Evolutionary conservation across 2,797 vertebrate genomes (phyloP).

Genomic region (Alca torda): DNA sequence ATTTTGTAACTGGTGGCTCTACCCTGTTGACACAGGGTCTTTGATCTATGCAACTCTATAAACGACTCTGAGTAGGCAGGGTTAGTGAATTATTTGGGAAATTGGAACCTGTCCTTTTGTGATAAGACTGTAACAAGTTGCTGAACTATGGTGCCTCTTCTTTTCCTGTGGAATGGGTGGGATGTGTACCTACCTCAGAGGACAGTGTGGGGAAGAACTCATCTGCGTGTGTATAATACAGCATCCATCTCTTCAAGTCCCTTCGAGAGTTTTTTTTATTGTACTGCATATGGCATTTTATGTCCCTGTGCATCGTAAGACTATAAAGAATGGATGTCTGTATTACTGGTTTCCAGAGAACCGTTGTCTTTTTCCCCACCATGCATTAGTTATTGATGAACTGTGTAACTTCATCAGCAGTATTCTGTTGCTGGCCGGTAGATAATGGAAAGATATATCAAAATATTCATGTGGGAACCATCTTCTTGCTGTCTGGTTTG

Average conservation of each 20-base stretch:
- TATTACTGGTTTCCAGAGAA: background rate
- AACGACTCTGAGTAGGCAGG: background rate
- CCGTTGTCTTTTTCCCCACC: background rate
- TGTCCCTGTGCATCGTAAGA: background rate
- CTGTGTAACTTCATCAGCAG: background rate
- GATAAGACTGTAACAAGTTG: background rate
- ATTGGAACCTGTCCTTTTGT: background rate
- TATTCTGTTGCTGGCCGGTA: constrained; percentile 3
- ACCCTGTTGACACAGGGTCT: background rate
- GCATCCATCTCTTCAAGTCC: background rate
- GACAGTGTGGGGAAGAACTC: background rate
- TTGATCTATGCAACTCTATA: background rate
- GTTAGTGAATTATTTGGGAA: background rate
- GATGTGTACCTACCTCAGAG: background rate
- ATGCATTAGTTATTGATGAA: constrained; percentile 13
- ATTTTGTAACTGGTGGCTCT: background rate
- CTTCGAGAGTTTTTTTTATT: background rate
- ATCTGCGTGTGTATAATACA: accelerated
- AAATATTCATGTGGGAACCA: background rate
- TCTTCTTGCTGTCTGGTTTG: background rate
- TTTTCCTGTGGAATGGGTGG: background rate
- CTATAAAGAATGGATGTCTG: background rate
- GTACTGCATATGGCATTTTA: background rate
- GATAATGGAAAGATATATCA: background rate
- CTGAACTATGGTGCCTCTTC: background rate